A percentile compares a stretch with the other conserved stretches of the same genome.
Evolutionary conservation across 2,113 vertebrate genomes (phyloP).

Genomic region (Alligator mississippiensis): DNA sequence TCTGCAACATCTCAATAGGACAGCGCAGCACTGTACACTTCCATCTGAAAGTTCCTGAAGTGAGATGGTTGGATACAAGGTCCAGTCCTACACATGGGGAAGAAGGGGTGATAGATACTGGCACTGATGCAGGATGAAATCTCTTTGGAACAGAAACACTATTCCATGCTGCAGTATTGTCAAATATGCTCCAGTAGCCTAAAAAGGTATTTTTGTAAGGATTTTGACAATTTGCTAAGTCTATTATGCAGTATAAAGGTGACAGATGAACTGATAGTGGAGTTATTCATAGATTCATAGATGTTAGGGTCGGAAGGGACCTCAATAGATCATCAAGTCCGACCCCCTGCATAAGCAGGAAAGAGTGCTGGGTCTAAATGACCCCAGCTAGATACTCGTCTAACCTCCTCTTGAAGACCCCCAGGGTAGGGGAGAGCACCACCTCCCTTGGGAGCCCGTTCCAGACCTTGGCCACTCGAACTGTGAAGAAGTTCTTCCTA

Average conservation of each 20-base stretch:
- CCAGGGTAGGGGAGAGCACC: too few relatives aligned
- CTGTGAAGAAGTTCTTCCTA: too few relatives aligned
- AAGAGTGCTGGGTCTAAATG: too few relatives aligned
- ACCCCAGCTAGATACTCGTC: too few relatives aligned
- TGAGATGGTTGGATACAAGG: slow-evolving; percentile 37
- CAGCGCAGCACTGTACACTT: slow-evolving; percentile 29
- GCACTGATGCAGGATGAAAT: neutral
- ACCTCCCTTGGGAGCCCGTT: too few relatives aligned
- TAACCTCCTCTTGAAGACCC: too few relatives aligned
- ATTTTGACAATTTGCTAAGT: neutral
- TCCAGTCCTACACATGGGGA: slow-evolving; percentile 6
- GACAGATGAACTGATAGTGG: neutral
- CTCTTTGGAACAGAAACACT: neutral
- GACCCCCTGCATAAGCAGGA: too few relatives aligned
- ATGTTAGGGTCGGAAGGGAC: too few relatives aligned
- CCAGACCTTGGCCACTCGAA: too few relatives aligned
- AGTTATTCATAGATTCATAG: neutral
- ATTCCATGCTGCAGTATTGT: neutral
- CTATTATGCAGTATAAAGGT: neutral
- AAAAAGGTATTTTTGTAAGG: neutral
- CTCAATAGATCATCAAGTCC: too few relatives aligned
- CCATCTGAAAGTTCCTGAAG: slow-evolving; percentile 16
- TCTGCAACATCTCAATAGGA: neutral
- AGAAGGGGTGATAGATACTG: neutral
- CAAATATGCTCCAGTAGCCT: neutral